Evolutionary conservation across 2,888 invertebrate genomes (phyloP).

Genomic region (Lasius platythorax): DNA sequence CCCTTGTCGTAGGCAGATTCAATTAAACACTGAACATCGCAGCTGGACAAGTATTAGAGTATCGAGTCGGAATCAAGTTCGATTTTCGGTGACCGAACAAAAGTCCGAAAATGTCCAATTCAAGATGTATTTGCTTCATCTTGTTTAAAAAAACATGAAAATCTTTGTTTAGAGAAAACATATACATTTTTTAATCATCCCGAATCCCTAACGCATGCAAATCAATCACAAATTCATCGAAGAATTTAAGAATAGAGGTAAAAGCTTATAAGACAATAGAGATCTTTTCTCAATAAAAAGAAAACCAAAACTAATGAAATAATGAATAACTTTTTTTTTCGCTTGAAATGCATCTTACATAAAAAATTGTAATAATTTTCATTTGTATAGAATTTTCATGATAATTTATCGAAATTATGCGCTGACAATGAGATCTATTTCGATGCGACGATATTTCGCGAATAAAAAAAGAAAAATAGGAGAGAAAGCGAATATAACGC

Average conservation of each 20-base stretch:
- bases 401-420: not conserved
- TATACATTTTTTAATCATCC: not conserved
- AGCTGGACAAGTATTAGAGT: conserved; percentile 4
- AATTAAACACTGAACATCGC: conserved; percentile 38
- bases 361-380: not conserved
- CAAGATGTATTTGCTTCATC: no score
- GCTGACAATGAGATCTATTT: not conserved
- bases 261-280: not conserved
- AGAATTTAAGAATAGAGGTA: not conserved
- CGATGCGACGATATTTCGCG: not conserved
- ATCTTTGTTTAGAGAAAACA: not conserved
- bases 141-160: not conserved
- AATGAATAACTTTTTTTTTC: not conserved
- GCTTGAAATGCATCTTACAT: not conserved
- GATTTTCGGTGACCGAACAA: conserved; percentile 17
- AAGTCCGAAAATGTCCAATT: not conserved
- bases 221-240: not conserved
- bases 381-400: not conserved
- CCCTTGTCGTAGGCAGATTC: conserved; percentile 48
- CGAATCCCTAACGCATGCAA: not conserved
- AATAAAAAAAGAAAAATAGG: not conserved
- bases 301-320: not conserved
- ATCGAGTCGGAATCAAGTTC: conserved; percentile 14
- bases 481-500: not conserved
- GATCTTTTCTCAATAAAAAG: not conserved